Percentiles rank a stretch among this genome's conserved stretches.
These are phyloP conservation scores for Callimorpha dominula DNA, from an alignment of 2,888 invertebrate genomes.

Conservation along the genomic window DNA sequence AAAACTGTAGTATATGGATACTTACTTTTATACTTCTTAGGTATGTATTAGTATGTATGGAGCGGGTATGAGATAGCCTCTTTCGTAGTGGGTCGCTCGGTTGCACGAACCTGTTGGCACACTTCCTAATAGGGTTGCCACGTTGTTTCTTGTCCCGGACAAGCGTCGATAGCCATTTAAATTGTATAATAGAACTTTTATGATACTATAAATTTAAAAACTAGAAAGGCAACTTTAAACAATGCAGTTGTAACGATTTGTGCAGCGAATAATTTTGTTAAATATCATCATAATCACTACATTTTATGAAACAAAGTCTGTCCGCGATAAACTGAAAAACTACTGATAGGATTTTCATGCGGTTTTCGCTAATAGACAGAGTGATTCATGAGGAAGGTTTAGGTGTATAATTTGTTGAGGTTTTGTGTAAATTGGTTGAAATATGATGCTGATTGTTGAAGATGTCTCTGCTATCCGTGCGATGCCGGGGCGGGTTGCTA, in stretches of 20 bases:
- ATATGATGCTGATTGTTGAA: too few species aligned
- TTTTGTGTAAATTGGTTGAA: too few species aligned
- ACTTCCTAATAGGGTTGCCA: constrained; percentile 54
- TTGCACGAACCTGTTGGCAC: constrained; percentile 59
- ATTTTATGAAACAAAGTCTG: too few species aligned
- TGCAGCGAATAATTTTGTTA: not conserved
- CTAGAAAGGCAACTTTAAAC: constrained; percentile 1
- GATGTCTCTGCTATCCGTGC: too few species aligned
- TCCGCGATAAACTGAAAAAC: too few species aligned
- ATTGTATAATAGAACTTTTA: constrained; percentile 20
- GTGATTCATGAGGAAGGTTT: too few species aligned
- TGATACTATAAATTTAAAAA: constrained; percentile 14
- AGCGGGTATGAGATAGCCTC: constrained; percentile 37
- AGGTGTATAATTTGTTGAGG: too few species aligned
- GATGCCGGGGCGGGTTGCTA: too few species aligned
- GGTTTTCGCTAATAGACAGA: too few species aligned
- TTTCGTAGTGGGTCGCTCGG: constrained; percentile 50
- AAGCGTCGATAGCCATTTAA: constrained; percentile 10
- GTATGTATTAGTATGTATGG: constrained; percentile 21
- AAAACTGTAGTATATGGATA: constrained; percentile 25
- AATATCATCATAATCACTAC: too few species aligned
- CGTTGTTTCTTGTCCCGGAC: constrained; percentile 24
- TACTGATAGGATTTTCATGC: too few species aligned
- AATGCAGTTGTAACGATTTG: not conserved
- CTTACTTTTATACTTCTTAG: not conserved